Evolutionary conservation across 2,797 vertebrate genomes (phyloP), one percentile per base, ranked within the genome.

Genomic region (Epinephelus awoara): DNA sequence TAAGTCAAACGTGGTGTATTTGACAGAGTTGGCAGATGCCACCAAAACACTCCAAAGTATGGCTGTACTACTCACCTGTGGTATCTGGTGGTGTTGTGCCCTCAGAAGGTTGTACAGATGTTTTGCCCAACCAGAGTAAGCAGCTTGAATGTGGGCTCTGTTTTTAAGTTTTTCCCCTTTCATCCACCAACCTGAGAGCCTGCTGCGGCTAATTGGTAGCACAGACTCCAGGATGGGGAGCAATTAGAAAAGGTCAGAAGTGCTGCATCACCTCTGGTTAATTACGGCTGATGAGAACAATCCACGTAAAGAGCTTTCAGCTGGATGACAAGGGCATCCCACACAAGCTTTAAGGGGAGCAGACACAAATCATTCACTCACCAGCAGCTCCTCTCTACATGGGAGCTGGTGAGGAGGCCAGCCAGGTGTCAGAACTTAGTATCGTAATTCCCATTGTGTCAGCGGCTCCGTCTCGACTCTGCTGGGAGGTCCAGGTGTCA

Each of bases 191-290:
- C 75, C 69, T 67, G 68, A 61, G 57, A 77, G 57, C 59, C 72
- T 54, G 72, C 59, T 71, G 72, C 46, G 50, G 80, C 72, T 95
- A 93, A 95, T 94, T 91, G 91, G 79, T 75, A 55, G 85, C 59
- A 21, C 85, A 84, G 82, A 85, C 67, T 79, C 66, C 47, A 27
- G 78, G 69, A 83, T 83, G 75, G 80, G 57, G 77, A 82, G 90
- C 88, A 91, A 87, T 93, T 93, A 90, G 89, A 79, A 86, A 86
- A 93, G 92, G 93, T 91, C 91, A 88, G 71, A 51, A 59, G 70
- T 81, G 71, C 77, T 75, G 80, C 84, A 77, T 90, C 91, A 93
- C 91, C 89, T 92, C 72, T 58, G 67, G 71, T 90, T 92, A 88
- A 91, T 93, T 90, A 92, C 75, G 58, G 68, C 82, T 88, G 88